Evolutionary conservation across 2,113 vertebrate genomes (phyloP).

Genomic region (Anser brachyrhynchus): DNA sequence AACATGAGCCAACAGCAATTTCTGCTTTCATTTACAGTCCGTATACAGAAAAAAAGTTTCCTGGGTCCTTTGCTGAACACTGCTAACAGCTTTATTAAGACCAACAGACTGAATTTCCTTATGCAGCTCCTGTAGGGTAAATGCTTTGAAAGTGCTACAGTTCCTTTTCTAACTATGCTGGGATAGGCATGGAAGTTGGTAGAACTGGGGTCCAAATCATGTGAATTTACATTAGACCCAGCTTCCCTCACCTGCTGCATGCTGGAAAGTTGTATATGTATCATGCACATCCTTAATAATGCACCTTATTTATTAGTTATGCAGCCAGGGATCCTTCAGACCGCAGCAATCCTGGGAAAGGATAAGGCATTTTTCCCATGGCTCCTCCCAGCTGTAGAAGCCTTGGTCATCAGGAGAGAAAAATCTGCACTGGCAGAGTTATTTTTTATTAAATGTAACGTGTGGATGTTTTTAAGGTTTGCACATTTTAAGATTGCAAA

Average conservation of each 20-base stretch:
- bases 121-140: neutral
- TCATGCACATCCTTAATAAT: neutral
- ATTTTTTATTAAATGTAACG: neutral
- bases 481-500: neutral
- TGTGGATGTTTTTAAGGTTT: neutral
- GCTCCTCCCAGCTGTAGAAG: neutral
- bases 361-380: neutral
- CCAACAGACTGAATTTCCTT: neutral
- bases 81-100: neutral
- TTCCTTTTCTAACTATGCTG: neutral
- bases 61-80: neutral
- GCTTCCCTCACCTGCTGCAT: neutral
- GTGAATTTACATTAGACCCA: neutral
- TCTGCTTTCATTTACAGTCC: neutral
- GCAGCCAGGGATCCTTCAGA: neutral
- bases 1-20: neutral
- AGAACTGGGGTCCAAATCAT: neutral
- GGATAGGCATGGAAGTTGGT: rapidly evolving
- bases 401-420: neutral
- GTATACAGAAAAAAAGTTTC: neutral
- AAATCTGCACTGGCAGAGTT: neutral
- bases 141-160: neutral
- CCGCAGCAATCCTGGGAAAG: neutral
- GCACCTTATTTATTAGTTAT: rapidly evolving
- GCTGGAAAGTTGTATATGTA: neutral